Conservation (phyloP, 2,113 vertebrate genomes). For the Leptobrachium leishanense region DNA sequence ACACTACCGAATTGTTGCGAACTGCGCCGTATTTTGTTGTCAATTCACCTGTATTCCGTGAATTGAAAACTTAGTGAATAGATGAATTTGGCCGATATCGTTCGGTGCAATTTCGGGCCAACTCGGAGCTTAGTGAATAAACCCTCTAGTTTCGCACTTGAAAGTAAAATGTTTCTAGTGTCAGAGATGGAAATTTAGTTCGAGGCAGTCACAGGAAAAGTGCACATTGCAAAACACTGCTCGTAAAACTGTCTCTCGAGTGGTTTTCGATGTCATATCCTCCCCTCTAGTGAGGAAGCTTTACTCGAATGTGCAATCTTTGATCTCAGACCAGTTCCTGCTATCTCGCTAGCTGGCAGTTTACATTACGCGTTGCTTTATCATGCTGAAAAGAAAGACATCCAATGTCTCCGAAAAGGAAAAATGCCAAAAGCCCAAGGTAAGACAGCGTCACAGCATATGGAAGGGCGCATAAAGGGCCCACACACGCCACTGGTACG, state of each 20-base stretch:
- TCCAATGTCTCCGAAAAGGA: conserved; percentile 81
- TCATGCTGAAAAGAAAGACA: conserved; percentile 81
- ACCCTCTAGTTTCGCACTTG: too few relatives aligned
- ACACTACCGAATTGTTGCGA: too few relatives aligned
- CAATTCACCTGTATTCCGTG: too few relatives aligned
- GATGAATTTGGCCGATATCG: too few relatives aligned
- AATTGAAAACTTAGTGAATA: too few relatives aligned
- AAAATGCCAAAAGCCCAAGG: conserved; percentile 81
- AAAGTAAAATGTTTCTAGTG: background rate
- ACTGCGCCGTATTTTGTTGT: too few relatives aligned
- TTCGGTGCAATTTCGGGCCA: too few relatives aligned
- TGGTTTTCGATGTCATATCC: conserved; percentile 65
- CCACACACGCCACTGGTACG: too few relatives aligned
- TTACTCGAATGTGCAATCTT: conserved; percentile 12
- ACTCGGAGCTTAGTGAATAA: too few relatives aligned
- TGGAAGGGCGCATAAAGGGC: too few relatives aligned
- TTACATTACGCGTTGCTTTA: conserved; percentile 27
- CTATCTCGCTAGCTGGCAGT: background rate
- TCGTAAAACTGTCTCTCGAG: background rate
- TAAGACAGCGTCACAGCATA: conserved; percentile 55
- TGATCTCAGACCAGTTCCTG: conserved; percentile 30
- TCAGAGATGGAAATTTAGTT: background rate
- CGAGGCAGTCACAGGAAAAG: conserved; percentile 21
- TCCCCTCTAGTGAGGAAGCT: conserved; percentile 65
- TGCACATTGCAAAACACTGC: conserved; percentile 18